Conservation (phyloP, 2,113 vertebrate genomes). For the Corydoras sp. region DNA sequence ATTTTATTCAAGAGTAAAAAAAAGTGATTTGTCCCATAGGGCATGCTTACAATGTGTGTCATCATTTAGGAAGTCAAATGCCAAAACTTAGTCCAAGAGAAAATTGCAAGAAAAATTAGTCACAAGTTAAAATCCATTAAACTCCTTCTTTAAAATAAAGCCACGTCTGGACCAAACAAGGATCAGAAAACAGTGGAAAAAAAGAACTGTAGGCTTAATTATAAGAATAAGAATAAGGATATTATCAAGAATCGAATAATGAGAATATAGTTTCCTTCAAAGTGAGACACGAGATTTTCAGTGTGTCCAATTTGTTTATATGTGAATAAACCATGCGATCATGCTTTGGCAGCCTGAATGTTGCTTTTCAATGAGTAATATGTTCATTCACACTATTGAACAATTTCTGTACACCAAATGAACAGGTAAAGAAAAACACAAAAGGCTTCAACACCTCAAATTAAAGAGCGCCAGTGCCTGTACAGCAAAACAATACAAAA, state of each 20-base stretch:
- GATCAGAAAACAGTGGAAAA: slow-evolving; percentile 67
- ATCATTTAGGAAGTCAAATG: slow-evolving; percentile 75
- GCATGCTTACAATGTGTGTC: slow-evolving; percentile 79
- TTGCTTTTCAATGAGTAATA: slow-evolving; percentile 78
- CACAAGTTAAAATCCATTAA: slow-evolving; percentile 73
- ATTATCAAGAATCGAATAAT: slow-evolving; percentile 69
- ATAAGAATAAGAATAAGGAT: slow-evolving; percentile 64
- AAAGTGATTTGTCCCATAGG: slow-evolving; percentile 80
- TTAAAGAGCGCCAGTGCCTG: slow-evolving; percentile 59
- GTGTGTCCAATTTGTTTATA: slow-evolving; percentile 70
- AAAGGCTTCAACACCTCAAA: slow-evolving; percentile 61
- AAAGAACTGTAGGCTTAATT: slow-evolving; percentile 66
- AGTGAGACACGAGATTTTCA: slow-evolving; percentile 68
- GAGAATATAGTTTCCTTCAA: slow-evolving; percentile 72
- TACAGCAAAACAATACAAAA: slow-evolving; percentile 65
- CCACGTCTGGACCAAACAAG: slow-evolving; percentile 70
- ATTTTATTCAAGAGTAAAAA: slow-evolving; percentile 86
- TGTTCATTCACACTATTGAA: slow-evolving; percentile 77
- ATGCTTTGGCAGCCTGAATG: slow-evolving; percentile 79
- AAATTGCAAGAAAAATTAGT: slow-evolving; percentile 68
- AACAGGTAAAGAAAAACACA: slow-evolving; percentile 53
- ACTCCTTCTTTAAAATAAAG: slow-evolving; percentile 68
- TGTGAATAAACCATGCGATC: slow-evolving; percentile 78
- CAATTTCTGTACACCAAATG: slow-evolving; percentile 74
- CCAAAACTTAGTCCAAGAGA: slow-evolving; percentile 72